These are phyloP conservation scores for Caradrina kadenii DNA, from an alignment of 2,888 invertebrate genomes.

Conservation along the genomic window DNA sequence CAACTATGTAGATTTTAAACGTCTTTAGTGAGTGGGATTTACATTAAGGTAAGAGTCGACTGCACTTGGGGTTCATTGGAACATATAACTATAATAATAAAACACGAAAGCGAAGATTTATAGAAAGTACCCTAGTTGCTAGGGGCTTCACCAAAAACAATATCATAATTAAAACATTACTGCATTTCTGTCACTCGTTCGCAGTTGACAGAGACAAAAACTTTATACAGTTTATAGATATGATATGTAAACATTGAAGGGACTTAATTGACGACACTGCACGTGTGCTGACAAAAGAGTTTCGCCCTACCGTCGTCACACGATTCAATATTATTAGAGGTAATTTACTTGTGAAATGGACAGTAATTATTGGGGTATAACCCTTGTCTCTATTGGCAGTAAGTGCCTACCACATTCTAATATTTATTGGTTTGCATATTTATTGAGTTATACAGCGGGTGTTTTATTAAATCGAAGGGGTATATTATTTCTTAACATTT, in stretches of 20 bases:
- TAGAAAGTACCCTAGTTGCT: neutral
- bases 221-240: constrained; percentile 43
- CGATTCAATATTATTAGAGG: constrained; percentile 44
- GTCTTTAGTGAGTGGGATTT: too few species aligned
- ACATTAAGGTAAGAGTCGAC: neutral
- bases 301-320: constrained; percentile 10
- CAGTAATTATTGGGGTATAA: constrained; percentile 55
- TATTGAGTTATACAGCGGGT: constrained; percentile 15
- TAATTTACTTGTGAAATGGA: constrained; percentile 19
- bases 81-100: constrained; percentile 5
- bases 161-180: neutral
- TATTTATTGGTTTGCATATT: constrained; percentile 15
- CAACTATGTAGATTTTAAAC: too few species aligned
- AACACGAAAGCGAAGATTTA: neutral
- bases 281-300: constrained; percentile 31
- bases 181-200: neutral
- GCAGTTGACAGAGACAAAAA: neutral
- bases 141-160: neutral
- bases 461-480: neutral
- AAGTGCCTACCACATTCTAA: constrained; percentile 36
- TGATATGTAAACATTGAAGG: constrained; percentile 46
- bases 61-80: neutral
- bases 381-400: constrained; percentile 45
- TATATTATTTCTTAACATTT: neutral
- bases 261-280: constrained; percentile 44